These are phyloP conservation scores for Amphiduros pacificus DNA, from an alignment of 2,888 invertebrate species.

Conservation along the genomic window DNA sequence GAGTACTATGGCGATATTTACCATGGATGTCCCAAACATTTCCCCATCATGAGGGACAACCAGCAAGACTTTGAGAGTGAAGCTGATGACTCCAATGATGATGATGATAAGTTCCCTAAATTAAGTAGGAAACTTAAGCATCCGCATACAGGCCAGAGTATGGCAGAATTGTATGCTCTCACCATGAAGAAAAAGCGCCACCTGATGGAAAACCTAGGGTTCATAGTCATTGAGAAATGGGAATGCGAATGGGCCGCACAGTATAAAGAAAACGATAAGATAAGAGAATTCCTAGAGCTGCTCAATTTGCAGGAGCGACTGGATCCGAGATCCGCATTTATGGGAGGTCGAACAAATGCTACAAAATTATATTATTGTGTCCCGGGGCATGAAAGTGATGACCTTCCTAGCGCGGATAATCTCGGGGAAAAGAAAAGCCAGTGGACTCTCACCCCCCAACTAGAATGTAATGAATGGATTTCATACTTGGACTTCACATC, in stretches of 20 bases:
- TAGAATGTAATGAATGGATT: conserved; percentile 27
- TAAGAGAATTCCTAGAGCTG: neutral
- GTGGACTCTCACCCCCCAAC: too few species aligned
- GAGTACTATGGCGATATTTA: too few species aligned
- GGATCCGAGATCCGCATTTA: neutral
- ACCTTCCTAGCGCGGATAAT: too few species aligned
- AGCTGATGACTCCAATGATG: too few species aligned
- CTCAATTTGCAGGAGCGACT: neutral
- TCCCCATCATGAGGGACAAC: too few species aligned
- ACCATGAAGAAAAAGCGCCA: neutral
- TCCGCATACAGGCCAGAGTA: neutral
- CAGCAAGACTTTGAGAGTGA: too few species aligned
- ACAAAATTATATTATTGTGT: conserved; percentile 18
- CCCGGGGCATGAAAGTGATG: neutral
- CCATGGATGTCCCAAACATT: too few species aligned
- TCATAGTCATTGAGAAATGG: neutral
- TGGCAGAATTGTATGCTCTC: neutral
- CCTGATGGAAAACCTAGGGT: neutral
- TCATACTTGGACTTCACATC: conserved; percentile 37
- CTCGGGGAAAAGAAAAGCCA: too few species aligned
- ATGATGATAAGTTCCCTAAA: too few species aligned
- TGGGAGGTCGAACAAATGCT: conserved; percentile 6
- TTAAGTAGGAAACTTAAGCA: neutral
- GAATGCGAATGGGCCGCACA: neutral
- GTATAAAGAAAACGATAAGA: neutral